Base-by-base conservation (phyloP, 2,797 vertebrate genomes). In the Philypnodon macrostomus region DNA sequence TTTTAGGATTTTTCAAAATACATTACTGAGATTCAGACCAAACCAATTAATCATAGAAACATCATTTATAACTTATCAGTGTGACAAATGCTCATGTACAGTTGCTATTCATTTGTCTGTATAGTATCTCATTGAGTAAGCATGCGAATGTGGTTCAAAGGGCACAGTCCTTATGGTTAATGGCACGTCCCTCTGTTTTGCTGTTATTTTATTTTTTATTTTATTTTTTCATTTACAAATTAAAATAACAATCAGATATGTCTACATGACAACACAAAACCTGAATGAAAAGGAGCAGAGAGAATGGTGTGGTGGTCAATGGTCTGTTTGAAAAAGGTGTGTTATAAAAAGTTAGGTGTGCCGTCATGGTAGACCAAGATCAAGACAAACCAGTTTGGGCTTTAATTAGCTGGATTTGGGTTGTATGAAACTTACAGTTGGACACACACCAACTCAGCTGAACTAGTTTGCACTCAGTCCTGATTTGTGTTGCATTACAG, bases 361-460 rank as follows among this genome's bases (percentile, higher is more conserved):
- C 60, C 58, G 17, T 19, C 17, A 51, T 63, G 56, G 15, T 75
- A 61, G 68, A 54, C 21, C 16, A 33, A 47, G 59, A 87, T 77
- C 85, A 67, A 80, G 88, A 85, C 58, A 60, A 83, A 89, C 88
- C 81, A 70, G 89, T 91, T 90, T 58, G 32, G 3, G 4, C 23
- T 21, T 64, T 47, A 53, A 53, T 64, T 38, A 15, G 27, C 42
- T 37, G 63, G 47, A 73, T 15, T 62, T 50, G 33, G 35, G 12
- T 53, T 62, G 40, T 68, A 33, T 13, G 19, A 17, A 59, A n/a
- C 13, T 36, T 36, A 5, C 1, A 17, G 7, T 15, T 27, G 2
- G 1, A 23, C n/a, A 13, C 2, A 37, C 19, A 15, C 21, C 3
- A 3, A 21, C 1, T 16, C 0, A 18, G 1, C 12, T 31, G 3